Evolutionary conservation across 2,113 vertebrate species (phyloP).

Genomic region (Siphamia tubifer): DNA sequence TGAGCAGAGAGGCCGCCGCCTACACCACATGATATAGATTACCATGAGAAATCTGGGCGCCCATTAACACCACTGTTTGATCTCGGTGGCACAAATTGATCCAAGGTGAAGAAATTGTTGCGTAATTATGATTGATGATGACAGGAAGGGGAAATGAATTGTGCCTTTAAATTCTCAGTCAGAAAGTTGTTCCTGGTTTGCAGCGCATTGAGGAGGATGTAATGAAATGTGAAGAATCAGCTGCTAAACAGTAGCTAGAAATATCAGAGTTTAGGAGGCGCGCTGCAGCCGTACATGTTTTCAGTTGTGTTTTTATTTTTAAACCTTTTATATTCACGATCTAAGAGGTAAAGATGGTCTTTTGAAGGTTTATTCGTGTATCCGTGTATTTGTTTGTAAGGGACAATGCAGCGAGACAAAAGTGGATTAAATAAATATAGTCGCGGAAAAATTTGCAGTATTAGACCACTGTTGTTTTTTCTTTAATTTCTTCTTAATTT

Average conservation of each 20-base stretch:
- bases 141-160: conserved; percentile 78
- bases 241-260: not conserved
- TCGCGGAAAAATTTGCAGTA: too few species aligned
- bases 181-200: conserved; percentile 66
- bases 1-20: conserved; percentile 44
- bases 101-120: conserved; percentile 96
- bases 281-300: not conserved
- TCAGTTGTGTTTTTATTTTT: too few species aligned
- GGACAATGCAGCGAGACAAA: too few species aligned
- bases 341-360: too few species aligned
- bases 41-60: conserved; percentile 81
- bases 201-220: conserved; percentile 10
- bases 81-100: conserved; percentile 95
- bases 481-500: too few species aligned
- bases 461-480: too few species aligned
- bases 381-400: too few species aligned
- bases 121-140: conserved; percentile 92
- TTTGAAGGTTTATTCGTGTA: too few species aligned
- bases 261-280: not conserved
- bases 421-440: too few species aligned
- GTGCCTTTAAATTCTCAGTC: conserved; percentile 72
- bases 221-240: not conserved
- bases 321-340: too few species aligned
- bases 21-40: conserved; percentile 87
- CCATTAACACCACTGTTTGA: conserved; percentile 86